Conservation (phyloP, 2,888 invertebrate species). For the Scaptomyza tumidula region DNA sequence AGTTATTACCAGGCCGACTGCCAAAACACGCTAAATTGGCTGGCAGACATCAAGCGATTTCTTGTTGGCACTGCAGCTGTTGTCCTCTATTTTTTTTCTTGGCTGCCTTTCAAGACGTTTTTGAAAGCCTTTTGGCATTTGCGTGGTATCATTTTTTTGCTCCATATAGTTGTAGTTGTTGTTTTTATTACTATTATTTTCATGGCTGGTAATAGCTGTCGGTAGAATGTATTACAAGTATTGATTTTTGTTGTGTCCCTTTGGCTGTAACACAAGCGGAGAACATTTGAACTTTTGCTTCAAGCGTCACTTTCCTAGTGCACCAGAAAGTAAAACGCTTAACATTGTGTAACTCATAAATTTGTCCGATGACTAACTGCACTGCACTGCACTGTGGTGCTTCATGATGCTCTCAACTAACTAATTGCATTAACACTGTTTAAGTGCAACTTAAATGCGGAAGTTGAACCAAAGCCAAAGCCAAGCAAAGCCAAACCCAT, state of each 20-base stretch:
- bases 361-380: not conserved
- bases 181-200: conserved; percentile 14
- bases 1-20: conserved; percentile 63
- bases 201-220: conserved; percentile 1
- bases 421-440: conserved; percentile 61
- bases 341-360: not conserved
- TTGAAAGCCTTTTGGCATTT: conserved; percentile 54
- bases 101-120: conserved; percentile 17
- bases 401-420: conserved; percentile 2
- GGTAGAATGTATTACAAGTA: not conserved
- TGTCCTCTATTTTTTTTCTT: conserved; percentile 35
- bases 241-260: conserved; percentile 25
- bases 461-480: conserved; percentile 43
- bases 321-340: not conserved
- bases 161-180: conserved; percentile 9
- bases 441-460: conserved; percentile 35
- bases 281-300: not conserved
- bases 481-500: conserved; percentile 24
- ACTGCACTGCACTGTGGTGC: conserved; percentile 7
- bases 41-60: conserved; percentile 45
- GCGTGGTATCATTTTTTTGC: conserved; percentile 27
- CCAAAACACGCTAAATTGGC: conserved; percentile 48
- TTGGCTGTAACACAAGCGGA: conserved; percentile 20
- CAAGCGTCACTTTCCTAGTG: not conserved
- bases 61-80: conserved; percentile 58